phyloP scores from a whole-genome alignment of 2,888 invertebrate genomes.

The Meliscaeva auricollis region DNA sequence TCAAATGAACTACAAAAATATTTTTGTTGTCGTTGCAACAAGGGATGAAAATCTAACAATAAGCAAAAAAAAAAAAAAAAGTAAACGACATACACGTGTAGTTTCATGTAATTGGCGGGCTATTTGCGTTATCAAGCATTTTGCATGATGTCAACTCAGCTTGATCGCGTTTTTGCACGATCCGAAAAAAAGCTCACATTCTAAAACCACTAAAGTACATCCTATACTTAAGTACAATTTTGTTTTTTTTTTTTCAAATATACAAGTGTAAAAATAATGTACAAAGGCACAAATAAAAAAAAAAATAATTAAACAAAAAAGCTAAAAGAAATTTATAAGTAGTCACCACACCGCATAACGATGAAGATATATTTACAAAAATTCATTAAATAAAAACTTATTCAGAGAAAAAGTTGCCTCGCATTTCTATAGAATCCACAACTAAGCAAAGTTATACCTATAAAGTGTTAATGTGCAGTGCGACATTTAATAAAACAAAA shows the following conservation, averaged over 20 bases:
- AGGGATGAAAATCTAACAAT: background rate
- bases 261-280: background rate
- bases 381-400: constrained; percentile 22
- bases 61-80: background rate
- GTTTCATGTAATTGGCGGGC: constrained; percentile 24
- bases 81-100: constrained; percentile 27
- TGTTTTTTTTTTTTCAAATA: background rate
- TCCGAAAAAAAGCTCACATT: constrained; percentile 23
- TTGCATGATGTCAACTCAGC: constrained; percentile 39
- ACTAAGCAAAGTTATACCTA: constrained; percentile 1
- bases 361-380: constrained; percentile 3
- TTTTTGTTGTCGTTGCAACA: constrained; percentile 1
- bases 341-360: no score
- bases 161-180: constrained; percentile 33
- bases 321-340: no score
- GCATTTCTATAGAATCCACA: constrained; percentile 1
- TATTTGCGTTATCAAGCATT: constrained; percentile 25
- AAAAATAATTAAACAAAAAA: background rate
- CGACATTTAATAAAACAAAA: constrained; percentile 29
- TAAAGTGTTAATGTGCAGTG: constrained; percentile 30
- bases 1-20: constrained; percentile 4
- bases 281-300: background rate
- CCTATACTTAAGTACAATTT: background rate
- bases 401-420: constrained; percentile 37
- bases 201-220: background rate